These are phyloP conservation scores for Trachelipus rathkii DNA, from an alignment of 1,140 invertebrate genomes.

Conservation along the genomic window DNA sequence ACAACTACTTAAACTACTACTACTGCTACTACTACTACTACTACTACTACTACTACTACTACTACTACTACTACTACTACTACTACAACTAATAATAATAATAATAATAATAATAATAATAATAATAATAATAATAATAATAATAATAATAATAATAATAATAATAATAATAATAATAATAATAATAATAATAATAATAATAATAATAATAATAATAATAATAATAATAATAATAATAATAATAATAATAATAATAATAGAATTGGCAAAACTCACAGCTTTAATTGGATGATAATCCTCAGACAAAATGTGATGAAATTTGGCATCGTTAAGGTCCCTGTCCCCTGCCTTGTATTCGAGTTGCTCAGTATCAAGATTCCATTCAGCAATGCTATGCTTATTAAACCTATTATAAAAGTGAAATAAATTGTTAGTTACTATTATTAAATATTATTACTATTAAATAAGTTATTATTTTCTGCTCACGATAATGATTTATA, in stretches of 20 bases:
- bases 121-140: conserved; percentile 4
- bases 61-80: background rate
- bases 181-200: background rate
- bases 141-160: background rate
- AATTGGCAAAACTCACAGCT: conserved; percentile 62
- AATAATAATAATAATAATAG: too few species aligned
- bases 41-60: background rate
- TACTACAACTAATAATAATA: background rate
- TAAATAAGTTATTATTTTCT: too few species aligned
- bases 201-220: background rate
- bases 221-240: background rate
- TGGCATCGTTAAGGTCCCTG: conserved; percentile 84
- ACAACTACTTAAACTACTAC: background rate
- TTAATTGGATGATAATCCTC: conserved; percentile 86
- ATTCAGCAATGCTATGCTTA: conserved; percentile 22
- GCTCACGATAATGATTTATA: too few species aligned
- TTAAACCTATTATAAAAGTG: conserved; percentile 25
- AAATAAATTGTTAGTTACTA: conserved; percentile 30
- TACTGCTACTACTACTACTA: background rate
- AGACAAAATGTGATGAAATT: conserved; percentile 84
- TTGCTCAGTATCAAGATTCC: conserved; percentile 72
- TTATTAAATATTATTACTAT: too few species aligned
- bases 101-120: background rate
- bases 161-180: background rate
- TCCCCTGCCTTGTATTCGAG: conserved; percentile 85